Percentiles rank a stretch among this genome's conserved stretches.
These are phyloP conservation scores for Leptoclinus maculatus DNA, from an alignment of 2,797 vertebrate genomes.

Conservation along the genomic window DNA sequence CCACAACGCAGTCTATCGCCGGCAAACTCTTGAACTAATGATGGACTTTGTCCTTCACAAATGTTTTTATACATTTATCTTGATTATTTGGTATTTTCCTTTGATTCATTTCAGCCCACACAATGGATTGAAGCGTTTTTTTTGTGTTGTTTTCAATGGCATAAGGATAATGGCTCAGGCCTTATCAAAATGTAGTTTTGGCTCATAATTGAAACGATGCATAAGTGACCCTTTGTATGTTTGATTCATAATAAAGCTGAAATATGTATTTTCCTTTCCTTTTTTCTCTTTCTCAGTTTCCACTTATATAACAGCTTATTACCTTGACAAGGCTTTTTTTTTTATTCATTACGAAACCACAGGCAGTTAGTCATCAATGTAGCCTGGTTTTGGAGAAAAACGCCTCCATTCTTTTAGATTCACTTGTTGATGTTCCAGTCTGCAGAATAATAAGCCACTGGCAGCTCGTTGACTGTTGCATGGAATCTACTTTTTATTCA, in stretches of 20 bases:
- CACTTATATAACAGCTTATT: constrained; percentile 28
- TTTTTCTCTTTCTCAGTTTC: constrained; percentile 50
- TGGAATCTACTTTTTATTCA: not conserved
- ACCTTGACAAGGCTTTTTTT: constrained; percentile 14
- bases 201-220: constrained; percentile 51
- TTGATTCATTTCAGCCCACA: constrained; percentile 10
- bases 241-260: constrained; percentile 56
- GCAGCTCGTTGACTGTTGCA: constrained; percentile 22
- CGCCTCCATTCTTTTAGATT: constrained; percentile 14
- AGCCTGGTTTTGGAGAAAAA: constrained; percentile 1
- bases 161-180: not conserved
- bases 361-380: constrained; percentile 9
- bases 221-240: constrained; percentile 20
- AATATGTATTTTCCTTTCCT: constrained; percentile 51
- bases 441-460: constrained; percentile 19
- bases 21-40: constrained; percentile 1
- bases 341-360: constrained; percentile 39
- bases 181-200: constrained; percentile 22
- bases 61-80: constrained; percentile 29
- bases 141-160: constrained; percentile 28
- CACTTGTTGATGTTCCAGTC: not conserved
- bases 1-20: constrained; percentile 13
- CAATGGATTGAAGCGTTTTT: not conserved
- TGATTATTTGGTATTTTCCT: constrained; percentile 10
- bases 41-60: constrained; percentile 22